Base-by-base conservation (phyloP, 1,140 invertebrate genomes). In the Capitella teleta region DNA sequence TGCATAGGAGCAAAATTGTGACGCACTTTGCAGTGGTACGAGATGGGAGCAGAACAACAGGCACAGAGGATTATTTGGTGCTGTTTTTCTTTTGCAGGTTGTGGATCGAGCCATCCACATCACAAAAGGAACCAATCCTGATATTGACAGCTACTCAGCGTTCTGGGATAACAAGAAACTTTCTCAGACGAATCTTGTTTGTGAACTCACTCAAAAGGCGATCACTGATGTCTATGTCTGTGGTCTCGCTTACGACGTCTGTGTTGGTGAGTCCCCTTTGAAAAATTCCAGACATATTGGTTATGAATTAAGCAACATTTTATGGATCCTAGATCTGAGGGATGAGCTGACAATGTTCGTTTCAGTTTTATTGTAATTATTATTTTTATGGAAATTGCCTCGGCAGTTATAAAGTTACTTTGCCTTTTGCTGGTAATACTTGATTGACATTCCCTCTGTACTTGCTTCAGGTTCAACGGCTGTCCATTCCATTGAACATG, bases 131-230 rank as follows among this genome's bases (percentile, higher is more conserved):
- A 90, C 86, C 2, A 87, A 94, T 68, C 82, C 91, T 0, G 86
- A 93, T 55, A 85, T 96, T 8, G 94, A 98, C 66, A 93, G 89
- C 1, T 98, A 98, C 72, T 96, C 91, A 0, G 94, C 93, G 14
- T 98, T 98, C 75, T 94, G 86, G 84, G 93, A 98, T 72, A 97
- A 97, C 73, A 85, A 87, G 32, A 89, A 88, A 68, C 67, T 89
- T 25, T 84, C 83, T 1, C 80, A 91, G 59, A 97, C 92, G 3
- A 83, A 83, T 18, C 72, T 98, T n/a, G 80, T 81, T 52, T 77
- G 79, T 1, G 82, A 93, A 63, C 74, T 98, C 30, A 78, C 82
- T 36, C 74, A 81, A 61, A 81, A 82, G 57, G 80, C 81, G 32
- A 83, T 88, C 10, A 92, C 90, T 5, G 91, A 95, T 68, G 85